Evolutionary conservation across 1,140 invertebrate species (phyloP), one percentile per base, ranked within the genome.

Genomic region (Rhynchophorus ferrugineus): DNA sequence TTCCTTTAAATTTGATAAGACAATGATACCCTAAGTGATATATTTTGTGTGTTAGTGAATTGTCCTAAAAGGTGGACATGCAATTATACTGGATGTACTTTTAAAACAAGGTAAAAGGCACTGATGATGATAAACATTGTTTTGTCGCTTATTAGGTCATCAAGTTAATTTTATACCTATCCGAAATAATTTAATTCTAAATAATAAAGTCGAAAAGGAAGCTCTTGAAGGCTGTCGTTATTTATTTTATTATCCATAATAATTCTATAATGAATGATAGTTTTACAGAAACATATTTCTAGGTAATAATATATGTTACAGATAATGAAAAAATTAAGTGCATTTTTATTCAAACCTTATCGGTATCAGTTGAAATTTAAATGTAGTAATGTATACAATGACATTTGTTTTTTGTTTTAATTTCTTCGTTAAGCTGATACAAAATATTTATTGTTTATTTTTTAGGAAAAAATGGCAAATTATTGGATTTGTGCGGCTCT

Each of bases 401-500:
- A n/a, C n/a, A n/a, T n/a, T n/a, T n/a, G n/a, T n/a, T n/a, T n/a
- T n/a, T n/a, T n/a, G n/a, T n/a, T n/a, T n/a, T n/a, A n/a, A n/a
- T n/a, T n/a, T n/a, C n/a, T n/a, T n/a, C n/a, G n/a, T n/a, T n/a
- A n/a, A n/a, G n/a, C n/a, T n/a, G n/a, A n/a, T n/a, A n/a, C n/a
- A n/a, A n/a, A n/a, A n/a, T n/a, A n/a, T n/a, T n/a, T 29, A 29
- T 29, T 41, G 6, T 29, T 24, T 44, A 33, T 22, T 22, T 16
- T 48, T 20, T 35, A 42, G 22, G 16, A 1, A 17, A 50, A 29
- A 36, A 51, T 51, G 49, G 49, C 49, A n/a, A 51, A 51, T 22
- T 51, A 51, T 18, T 51, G 49, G 49, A 3, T 51, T 13, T 44
- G 24, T 45, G 49, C 49, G 13, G 49, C 49, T 21, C 43, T 51